phyloP scores from a whole-genome alignment of 2,888 invertebrate genomes.

The Tachystola acroxantha region DNA sequence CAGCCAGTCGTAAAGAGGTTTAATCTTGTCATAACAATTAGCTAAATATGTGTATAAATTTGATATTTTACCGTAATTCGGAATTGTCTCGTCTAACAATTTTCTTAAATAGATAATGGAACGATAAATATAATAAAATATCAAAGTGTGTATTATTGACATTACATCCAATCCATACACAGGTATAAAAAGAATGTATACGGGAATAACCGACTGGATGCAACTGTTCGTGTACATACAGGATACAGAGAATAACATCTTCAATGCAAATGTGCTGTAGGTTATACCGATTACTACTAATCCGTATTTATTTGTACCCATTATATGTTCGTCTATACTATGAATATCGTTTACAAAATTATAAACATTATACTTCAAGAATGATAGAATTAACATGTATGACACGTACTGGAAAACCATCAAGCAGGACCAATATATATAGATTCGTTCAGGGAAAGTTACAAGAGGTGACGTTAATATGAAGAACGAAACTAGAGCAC shows the following conservation, averaged over 20 bases:
- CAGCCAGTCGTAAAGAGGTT: constrained; percentile 10
- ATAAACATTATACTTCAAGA: background rate
- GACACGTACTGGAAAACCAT: background rate
- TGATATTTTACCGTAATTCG: background rate
- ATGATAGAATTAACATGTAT: background rate
- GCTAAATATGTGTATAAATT: constrained; percentile 6
- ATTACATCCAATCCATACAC: background rate
- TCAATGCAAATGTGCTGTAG: background rate
- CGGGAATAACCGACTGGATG: background rate
- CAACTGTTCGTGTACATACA: background rate
- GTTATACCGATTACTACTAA: background rate
- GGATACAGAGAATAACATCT: background rate
- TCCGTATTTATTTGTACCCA: background rate
- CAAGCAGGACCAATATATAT: background rate
- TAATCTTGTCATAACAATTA: constrained; percentile 11
- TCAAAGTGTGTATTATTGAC: constrained; percentile 4
- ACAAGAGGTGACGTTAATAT: background rate
- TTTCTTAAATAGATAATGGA: constrained; percentile 3
- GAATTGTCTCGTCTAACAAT: background rate
- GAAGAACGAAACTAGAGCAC: background rate
- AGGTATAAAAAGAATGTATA: background rate
- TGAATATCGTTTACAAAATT: background rate
- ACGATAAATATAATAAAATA: constrained; percentile 6
- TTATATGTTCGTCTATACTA: background rate
- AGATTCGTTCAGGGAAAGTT: too few species aligned